Evolutionary conservation across 2,888 invertebrate species (phyloP).

Genomic region (Dorcus parallelipipedus): DNA sequence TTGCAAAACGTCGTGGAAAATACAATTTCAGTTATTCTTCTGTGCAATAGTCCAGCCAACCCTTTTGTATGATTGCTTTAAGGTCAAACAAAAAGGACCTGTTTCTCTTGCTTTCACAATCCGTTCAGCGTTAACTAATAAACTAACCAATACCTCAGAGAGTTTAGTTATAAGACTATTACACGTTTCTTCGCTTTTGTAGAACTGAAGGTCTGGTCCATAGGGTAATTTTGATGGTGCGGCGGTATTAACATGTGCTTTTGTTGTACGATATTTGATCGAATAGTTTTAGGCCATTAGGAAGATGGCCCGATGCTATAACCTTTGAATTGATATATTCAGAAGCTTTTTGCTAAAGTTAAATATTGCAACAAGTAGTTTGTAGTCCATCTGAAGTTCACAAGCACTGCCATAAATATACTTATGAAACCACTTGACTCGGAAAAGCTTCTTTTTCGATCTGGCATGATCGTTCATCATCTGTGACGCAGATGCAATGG

Average conservation of each 20-base stretch:
- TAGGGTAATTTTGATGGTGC: neutral
- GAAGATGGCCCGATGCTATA: neutral
- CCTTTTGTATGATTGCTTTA: too few species aligned
- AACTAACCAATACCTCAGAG: too few species aligned
- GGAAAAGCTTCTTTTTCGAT: constrained; percentile 3
- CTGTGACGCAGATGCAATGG: constrained; percentile 6
- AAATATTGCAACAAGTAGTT: neutral
- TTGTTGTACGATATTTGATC: neutral
- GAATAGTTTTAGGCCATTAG: neutral
- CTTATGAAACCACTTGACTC: neutral
- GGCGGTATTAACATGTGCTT: neutral
- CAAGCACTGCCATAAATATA: too few species aligned
- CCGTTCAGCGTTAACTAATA: too few species aligned
- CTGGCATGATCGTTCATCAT: neutral
- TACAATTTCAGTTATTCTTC: too few species aligned
- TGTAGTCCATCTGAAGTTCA: too few species aligned
- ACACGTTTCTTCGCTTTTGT: neutral
- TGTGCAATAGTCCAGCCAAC: too few species aligned
- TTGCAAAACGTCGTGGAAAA: too few species aligned
- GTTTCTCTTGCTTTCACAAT: too few species aligned
- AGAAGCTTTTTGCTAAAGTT: neutral
- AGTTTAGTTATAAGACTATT: too few species aligned
- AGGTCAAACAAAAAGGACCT: too few species aligned
- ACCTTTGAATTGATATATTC: neutral
- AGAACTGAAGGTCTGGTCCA: neutral